Base-by-base conservation (phyloP, 2,888 invertebrate species). In the Torymus tubicola region DNA sequence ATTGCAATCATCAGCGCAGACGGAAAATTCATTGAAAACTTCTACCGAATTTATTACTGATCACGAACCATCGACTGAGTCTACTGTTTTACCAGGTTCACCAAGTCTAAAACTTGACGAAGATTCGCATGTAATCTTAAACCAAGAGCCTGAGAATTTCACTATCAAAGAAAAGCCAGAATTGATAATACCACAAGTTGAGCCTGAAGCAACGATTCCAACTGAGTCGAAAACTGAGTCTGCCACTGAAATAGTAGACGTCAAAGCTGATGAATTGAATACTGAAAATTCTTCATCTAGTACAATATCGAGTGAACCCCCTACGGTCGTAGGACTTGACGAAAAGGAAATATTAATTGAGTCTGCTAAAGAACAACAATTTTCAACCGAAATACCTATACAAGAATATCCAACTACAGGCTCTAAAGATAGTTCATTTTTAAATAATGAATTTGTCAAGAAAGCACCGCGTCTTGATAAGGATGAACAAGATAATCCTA, bases 401-500 rank as follows among this genome's bases (percentile, higher is more conserved):
- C 21, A 70, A 50, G 14, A 14, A 18, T 14, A 65, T 57, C 42
- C 16, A n/a, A 13, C 31, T 2, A 82, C 83, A 64, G 85, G 86
- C 21, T 50, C 57, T 50, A 82, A 83, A 12, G 79, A 84, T 21
- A 68, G 84, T 42, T 80, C 85, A 10, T 73, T 12, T 88, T 94
- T 92, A 83, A 88, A 89, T 42, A 87, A 87, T 42, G 85, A 87
- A 67, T 84, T 82, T 69, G 84, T 87, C 12, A 88, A 88, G 55
- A 91, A 91, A 83, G 89, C 91, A 1, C 92, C 92, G 8, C 89
- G 92, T 75, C 86, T 93, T 69, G 92, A 93, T 84, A 91, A 92
- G 82, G 92, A 93, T 84, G 92, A 93, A 86, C 90, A 91, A 83
- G 90, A 92, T 82, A 89, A 87, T 57, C 92, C 91, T 10, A 93